phyloP scores from a whole-genome alignment of 1,140 invertebrate species.

The Aphidius gifuensis region DNA sequence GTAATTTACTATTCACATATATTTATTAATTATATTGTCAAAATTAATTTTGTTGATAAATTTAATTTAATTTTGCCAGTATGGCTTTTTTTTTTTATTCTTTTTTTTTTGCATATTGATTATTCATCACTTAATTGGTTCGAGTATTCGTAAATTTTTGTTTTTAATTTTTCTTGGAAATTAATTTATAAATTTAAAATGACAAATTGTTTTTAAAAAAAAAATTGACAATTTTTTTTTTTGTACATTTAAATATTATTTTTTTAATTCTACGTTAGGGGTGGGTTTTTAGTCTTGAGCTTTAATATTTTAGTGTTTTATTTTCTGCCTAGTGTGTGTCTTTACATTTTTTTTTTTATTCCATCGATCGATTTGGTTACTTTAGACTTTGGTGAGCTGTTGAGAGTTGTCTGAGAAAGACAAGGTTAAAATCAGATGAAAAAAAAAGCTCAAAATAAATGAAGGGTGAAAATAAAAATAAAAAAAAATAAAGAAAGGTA shows the following conservation, averaged over 20 bases:
- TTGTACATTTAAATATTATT: conserved; percentile 2
- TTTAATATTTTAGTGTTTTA: conserved; percentile 39
- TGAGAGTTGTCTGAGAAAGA: conserved; percentile 7
- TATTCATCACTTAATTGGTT: too few species aligned
- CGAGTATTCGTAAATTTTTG: too few species aligned
- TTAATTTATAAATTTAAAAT: too few species aligned
- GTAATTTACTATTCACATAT: too few species aligned
- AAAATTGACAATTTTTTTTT: conserved; percentile 1
- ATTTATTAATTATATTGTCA: too few species aligned
- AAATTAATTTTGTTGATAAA: too few species aligned
- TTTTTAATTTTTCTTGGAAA: too few species aligned
- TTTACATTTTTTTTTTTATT: background rate
- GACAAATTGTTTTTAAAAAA: too few species aligned
- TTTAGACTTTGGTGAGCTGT: conserved; percentile 3
- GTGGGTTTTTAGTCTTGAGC: conserved; percentile 23
- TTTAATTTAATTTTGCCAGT: too few species aligned
- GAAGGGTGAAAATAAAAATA: conserved; percentile 3
- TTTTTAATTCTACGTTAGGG: too few species aligned
- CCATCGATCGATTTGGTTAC: conserved; percentile 36
- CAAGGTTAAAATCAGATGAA: background rate
- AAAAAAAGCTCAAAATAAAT: conserved; percentile 4
- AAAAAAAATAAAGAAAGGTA: conserved; percentile 1
- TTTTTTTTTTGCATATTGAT: too few species aligned
- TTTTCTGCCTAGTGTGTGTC: background rate
- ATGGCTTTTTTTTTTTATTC: too few species aligned